Base-by-base conservation (phyloP, 1,140 invertebrate species). In the Drosophila sulfurigaster region DNA sequence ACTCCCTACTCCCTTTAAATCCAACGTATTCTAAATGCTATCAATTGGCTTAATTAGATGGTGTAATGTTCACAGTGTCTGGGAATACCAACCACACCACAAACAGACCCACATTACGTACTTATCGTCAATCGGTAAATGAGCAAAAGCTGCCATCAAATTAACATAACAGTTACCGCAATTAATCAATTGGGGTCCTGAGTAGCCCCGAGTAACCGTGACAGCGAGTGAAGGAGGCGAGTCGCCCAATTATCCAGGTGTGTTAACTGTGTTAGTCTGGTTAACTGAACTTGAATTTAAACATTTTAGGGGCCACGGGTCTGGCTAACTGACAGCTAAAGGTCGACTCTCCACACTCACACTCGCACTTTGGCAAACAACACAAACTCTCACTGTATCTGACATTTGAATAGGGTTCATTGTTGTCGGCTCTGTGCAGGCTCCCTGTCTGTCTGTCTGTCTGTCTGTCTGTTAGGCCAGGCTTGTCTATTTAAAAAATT, bases 91-190 rank as follows among this genome's bases (percentile, higher is more conserved):
- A 64, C 38, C 38, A 16, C 66, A 71, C 71, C 71, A 79, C 70
- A 66, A 82, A 75, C 79, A 66, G 75, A 70, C 62, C 60, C 57
- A 46, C 71, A 79, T 82, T 79, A 75, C n/a, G 41, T 51, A 75
- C 71, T 70, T 82, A 82, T 82, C 75, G 57, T 60, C 71, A 82
- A 82, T 82, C 72, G 56, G 30, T 79, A 69, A 66, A 54, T 51
- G 54, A 57, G 41, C 57, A 56, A 82, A 83, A 83, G 79, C 58
- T 75, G 64, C 56, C 52, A 75, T 54, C 80, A 87, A 87, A 88
- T 88, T 88, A 87, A 74, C 82, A 82, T 82, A 87, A 70, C 71
- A 87, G 79, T 88, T 77, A 70, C 76, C 82, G 78, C 77, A 83
- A 89, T 88, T 88, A 89, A 88, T 88, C 85, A 89, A 83, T 79